These are phyloP conservation scores for Aricia artaxerxes DNA, from an alignment of 2,888 invertebrate genomes.

Conservation along the genomic window DNA sequence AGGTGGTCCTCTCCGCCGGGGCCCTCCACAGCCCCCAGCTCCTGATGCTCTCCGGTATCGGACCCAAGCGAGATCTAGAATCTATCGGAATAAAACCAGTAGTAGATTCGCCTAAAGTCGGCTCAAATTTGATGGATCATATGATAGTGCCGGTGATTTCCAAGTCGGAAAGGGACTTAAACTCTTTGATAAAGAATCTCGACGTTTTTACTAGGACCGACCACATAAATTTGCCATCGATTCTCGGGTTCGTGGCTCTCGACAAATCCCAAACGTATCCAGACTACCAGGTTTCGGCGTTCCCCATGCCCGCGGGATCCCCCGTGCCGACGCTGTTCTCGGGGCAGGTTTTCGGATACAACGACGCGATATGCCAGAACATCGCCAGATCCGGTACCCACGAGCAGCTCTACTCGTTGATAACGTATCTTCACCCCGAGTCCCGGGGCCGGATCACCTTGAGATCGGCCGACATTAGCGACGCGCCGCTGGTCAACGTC, in stretches of 20 bases:
- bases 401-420: constrained; percentile 43
- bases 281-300: constrained; percentile 53
- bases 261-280: constrained; percentile 53
- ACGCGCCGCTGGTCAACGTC: constrained; percentile 48
- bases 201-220: constrained; percentile 46
- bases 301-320: constrained; percentile 46
- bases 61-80: constrained; percentile 52
- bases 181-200: constrained; percentile 44
- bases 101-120: constrained; percentile 52
- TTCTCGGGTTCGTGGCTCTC: constrained; percentile 54
- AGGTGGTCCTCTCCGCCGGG: constrained; percentile 59
- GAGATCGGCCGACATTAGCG: constrained; percentile 49
- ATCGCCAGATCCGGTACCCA: constrained; percentile 43
- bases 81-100: constrained; percentile 48
- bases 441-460: constrained; percentile 55
- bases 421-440: constrained; percentile 52
- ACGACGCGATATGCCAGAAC: constrained; percentile 47
- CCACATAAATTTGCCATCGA: constrained; percentile 48
- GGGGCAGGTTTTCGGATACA: constrained; percentile 45
- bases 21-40: constrained; percentile 56
- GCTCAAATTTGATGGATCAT: constrained; percentile 59
- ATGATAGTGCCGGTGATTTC: constrained; percentile 46
- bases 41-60: constrained; percentile 61
- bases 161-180: constrained; percentile 44
- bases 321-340: constrained; percentile 48